Evolutionary conservation across 2,113 vertebrate species (phyloP).

Genomic region (Apeltes quadracus): DNA sequence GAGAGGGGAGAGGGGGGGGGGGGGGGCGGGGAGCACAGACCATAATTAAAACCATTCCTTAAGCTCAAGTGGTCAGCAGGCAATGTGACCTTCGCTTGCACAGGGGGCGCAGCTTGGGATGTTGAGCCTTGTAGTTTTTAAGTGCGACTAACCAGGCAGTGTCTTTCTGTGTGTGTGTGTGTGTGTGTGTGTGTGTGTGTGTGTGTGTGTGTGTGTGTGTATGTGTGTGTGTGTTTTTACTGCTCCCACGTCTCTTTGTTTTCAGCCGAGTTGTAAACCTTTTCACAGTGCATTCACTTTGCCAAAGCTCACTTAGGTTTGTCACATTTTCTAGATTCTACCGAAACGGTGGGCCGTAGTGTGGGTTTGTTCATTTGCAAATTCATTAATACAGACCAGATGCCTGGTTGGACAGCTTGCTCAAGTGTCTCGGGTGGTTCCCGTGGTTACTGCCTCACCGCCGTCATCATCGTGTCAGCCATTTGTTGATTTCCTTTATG

Average conservation of each 20-base stretch:
- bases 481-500: conserved; percentile 86
- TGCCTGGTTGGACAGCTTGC: conserved; percentile 77
- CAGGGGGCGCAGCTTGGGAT: conserved; percentile 44
- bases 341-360: conserved; percentile 29
- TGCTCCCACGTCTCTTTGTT: background rate
- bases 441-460: conserved; percentile 83
- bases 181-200: conserved; percentile 30
- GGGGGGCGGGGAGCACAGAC: conserved; percentile 56
- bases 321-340: conserved; percentile 5
- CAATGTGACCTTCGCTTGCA: conserved; percentile 71
- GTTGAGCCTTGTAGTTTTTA: conserved; percentile 45
- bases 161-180: conserved; percentile 30
- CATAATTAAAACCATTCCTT: conserved; percentile 79
- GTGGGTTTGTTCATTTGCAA: conserved; percentile 56
- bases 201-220: conserved; percentile 22
- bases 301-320: background rate
- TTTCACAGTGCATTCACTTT: background rate
- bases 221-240: background rate
- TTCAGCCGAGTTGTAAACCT: background rate
- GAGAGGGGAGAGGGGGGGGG: no score
- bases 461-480: conserved; percentile 80
- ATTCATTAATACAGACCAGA: conserved; percentile 79
- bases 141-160: conserved; percentile 36
- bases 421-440: conserved; percentile 84
- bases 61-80: conserved; percentile 73